Conservation (phyloP, 2,888 invertebrate species). For the Chrysolina americana region DNA sequence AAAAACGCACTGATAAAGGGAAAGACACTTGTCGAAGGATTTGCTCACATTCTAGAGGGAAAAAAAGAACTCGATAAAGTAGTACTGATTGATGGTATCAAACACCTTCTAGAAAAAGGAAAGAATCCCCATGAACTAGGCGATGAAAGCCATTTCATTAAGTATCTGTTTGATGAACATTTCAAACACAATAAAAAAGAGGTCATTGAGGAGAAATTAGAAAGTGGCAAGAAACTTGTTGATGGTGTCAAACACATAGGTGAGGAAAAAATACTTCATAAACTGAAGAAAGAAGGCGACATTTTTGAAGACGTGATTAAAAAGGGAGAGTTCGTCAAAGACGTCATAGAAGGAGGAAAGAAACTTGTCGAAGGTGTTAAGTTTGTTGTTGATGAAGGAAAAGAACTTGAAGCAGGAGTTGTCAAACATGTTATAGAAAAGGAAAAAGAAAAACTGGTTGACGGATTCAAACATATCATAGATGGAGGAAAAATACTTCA, state of each 20-base stretch:
- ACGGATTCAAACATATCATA: not conserved
- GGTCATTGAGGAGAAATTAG: not conserved
- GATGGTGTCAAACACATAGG: not conserved
- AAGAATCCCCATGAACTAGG: not conserved
- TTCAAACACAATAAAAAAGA: not conserved
- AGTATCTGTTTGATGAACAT: not conserved
- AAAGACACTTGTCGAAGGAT: too few species aligned
- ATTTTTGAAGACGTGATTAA: too few species aligned
- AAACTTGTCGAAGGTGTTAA: not conserved
- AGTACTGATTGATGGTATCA: not conserved
- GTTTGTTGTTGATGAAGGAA: not conserved
- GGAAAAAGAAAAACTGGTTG: not conserved
- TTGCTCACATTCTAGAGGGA: not conserved
- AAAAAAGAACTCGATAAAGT: not conserved
- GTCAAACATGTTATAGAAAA: not conserved
- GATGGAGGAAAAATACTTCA: not conserved
- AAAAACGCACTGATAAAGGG: too few species aligned
- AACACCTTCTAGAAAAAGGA: not conserved
- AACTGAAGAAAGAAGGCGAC: not conserved
- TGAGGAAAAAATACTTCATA: not conserved
- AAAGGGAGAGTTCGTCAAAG: not conserved
- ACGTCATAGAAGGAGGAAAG: not conserved
- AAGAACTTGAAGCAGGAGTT: not conserved
- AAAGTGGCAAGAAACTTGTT: not conserved
- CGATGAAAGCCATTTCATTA: not conserved